A percentile compares a stretch with the other conserved stretches of the same genome.
Evolutionary conservation across 2,888 invertebrate genomes (phyloP).

Genomic region (Elysia crispata): DNA sequence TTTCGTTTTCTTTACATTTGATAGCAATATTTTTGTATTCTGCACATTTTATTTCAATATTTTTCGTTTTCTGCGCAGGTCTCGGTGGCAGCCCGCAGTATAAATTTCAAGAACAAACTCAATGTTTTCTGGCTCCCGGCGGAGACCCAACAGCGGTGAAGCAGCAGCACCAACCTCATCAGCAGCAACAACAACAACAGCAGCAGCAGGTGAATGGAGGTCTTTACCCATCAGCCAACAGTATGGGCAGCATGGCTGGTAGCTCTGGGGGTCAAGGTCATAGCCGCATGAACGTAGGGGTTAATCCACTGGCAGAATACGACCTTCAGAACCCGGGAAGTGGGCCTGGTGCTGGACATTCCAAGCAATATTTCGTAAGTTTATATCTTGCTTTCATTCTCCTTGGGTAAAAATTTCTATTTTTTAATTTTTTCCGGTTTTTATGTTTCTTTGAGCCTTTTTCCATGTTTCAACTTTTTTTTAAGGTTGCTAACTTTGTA

Average conservation of each 20-base stretch:
- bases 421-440: too few species aligned
- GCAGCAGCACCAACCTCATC: background rate
- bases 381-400: too few species aligned
- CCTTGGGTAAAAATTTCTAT: too few species aligned
- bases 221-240: constrained; percentile 41
- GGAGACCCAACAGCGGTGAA: background rate
- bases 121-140: constrained; percentile 37
- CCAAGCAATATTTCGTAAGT: constrained; percentile 42
- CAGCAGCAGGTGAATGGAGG: constrained; percentile 28
- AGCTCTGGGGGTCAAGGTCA: background rate
- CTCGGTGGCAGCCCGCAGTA: constrained; percentile 3
- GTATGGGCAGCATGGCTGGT: background rate
- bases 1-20: too few species aligned
- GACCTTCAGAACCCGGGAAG: constrained; percentile 37
- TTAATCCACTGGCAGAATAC: constrained; percentile 45
- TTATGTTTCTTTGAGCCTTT: too few species aligned
- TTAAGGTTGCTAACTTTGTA: too few species aligned
- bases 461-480: too few species aligned
- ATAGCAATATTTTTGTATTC: too few species aligned
- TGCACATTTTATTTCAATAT: too few species aligned
- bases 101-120: constrained; percentile 44
- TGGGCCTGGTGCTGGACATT: constrained; percentile 5
- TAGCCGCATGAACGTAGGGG: constrained; percentile 39
- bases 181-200: background rate
- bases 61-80: too few species aligned